phyloP scores from a whole-genome alignment of 1,140 invertebrate species.

The Conus ventricosus region DNA sequence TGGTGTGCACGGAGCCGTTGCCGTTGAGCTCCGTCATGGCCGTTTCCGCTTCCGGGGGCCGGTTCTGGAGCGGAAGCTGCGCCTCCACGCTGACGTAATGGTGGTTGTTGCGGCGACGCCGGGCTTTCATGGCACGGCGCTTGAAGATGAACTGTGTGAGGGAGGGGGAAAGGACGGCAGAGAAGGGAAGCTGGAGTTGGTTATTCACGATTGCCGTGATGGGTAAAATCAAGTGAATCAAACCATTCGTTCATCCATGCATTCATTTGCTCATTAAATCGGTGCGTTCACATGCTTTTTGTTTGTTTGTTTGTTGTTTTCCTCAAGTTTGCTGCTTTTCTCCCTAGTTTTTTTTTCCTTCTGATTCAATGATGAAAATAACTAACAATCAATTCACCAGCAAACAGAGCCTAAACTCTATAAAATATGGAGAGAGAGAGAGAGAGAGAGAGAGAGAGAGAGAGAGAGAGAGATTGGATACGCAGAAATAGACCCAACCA shows the following conservation, averaged over 20 bases:
- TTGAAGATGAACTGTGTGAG: constrained; percentile 6
- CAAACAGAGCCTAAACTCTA: no score
- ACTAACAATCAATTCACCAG: no score
- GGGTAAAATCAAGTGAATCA: no score
- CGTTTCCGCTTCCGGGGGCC: constrained; percentile 33
- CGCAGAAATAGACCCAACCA: background rate
- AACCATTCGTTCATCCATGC: no score
- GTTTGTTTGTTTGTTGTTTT: no score
- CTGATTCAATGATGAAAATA: no score
- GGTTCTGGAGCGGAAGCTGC: background rate
- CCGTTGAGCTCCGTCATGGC: constrained; percentile 38
- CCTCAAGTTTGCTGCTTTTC: no score
- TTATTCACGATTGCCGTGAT: no score
- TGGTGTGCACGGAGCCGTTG: constrained; percentile 3
- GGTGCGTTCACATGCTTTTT: no score
- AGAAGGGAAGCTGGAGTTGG: no score
- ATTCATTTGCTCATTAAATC: no score
- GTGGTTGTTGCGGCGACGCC: constrained; percentile 42
- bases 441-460: constrained; percentile 15
- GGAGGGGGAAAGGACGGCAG: background rate
- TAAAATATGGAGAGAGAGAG: background rate
- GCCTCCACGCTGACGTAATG: constrained; percentile 33
- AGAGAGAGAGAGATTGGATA: background rate
- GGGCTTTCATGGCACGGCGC: constrained; percentile 47
- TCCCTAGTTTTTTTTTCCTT: no score